Percentiles rank a stretch among this genome's conserved stretches.
phyloP scores from a whole-genome alignment of 2,797 vertebrate species.

The Pelodytes ibericus region DNA sequence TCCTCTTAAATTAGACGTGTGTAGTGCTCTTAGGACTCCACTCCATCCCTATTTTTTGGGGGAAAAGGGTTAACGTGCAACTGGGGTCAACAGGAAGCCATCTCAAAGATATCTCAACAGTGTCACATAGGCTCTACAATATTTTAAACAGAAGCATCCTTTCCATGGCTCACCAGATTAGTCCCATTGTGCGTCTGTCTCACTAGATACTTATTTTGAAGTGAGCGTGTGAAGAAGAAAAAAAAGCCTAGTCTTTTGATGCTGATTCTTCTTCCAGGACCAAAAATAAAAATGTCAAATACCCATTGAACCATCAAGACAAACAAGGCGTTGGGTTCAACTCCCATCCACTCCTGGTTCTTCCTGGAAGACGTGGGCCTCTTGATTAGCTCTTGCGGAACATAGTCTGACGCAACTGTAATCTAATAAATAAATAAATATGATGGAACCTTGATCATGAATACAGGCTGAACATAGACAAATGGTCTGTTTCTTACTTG shows the following conservation, averaged over 20 bases:
- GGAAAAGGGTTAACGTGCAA: slow-evolving; percentile 13
- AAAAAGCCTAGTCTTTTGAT: background rate
- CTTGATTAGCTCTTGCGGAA: no score
- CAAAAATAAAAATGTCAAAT: slow-evolving; percentile 49
- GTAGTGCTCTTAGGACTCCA: background rate
- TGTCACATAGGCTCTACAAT: background rate
- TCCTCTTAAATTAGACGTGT: background rate
- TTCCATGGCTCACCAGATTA: background rate
- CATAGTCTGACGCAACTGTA: no score
- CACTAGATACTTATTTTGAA: slow-evolving; percentile 24
- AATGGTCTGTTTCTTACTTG: no score
- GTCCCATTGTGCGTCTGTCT: background rate
- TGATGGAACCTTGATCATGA: no score
- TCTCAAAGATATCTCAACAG: background rate
- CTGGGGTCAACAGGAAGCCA: slow-evolving; percentile 14
- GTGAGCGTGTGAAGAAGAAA: background rate
- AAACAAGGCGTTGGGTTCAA: slow-evolving; percentile 13
- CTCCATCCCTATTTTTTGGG: background rate
- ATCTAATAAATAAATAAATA: no score
- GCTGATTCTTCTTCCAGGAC: background rate
- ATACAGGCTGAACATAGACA: no score
- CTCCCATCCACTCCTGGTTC: background rate
- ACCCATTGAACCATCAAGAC: slow-evolving; percentile 23
- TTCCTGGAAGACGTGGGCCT: background rate
- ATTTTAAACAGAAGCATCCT: background rate